Conservation (phyloP, 1,140 invertebrate genomes). For the Heliconius nattereri region DNA sequence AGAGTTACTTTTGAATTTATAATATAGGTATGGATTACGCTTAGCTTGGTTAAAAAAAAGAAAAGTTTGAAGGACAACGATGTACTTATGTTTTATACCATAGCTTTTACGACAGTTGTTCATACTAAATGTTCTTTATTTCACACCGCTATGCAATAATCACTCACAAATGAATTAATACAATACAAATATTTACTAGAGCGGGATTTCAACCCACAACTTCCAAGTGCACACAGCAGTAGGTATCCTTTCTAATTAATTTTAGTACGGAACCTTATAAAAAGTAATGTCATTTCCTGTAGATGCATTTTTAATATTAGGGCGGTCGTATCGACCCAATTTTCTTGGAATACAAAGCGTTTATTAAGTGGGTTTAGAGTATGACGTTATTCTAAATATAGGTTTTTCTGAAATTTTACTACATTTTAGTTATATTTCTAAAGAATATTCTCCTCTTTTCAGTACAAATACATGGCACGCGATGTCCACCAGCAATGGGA, state of each 20-base stretch:
- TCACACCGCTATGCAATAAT: no score
- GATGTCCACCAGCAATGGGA: slow-evolving; percentile 60
- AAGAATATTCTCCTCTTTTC: slow-evolving; percentile 15
- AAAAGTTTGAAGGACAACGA: no score
- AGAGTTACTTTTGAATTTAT: no score
- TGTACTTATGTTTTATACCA: no score
- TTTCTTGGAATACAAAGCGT: background rate
- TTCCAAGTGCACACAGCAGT: background rate
- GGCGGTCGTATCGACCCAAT: background rate
- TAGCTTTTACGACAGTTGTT: no score
- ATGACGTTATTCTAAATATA: no score
- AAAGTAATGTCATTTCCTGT: background rate
- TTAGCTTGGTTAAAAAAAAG: no score
- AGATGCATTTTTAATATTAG: background rate
- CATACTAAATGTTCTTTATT: no score
- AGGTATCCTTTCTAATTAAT: background rate
- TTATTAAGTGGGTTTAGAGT: background rate
- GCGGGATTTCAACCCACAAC: background rate
- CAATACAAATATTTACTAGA: no score
- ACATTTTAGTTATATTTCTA: background rate
- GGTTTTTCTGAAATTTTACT: background rate
- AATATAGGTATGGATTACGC: no score
- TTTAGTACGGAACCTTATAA: background rate
- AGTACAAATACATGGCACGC: slow-evolving; percentile 64
- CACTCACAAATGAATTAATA: no score